Evolutionary conservation across 2,888 invertebrate species (phyloP).

Genomic region (Ganaspis brasiliensis): DNA sequence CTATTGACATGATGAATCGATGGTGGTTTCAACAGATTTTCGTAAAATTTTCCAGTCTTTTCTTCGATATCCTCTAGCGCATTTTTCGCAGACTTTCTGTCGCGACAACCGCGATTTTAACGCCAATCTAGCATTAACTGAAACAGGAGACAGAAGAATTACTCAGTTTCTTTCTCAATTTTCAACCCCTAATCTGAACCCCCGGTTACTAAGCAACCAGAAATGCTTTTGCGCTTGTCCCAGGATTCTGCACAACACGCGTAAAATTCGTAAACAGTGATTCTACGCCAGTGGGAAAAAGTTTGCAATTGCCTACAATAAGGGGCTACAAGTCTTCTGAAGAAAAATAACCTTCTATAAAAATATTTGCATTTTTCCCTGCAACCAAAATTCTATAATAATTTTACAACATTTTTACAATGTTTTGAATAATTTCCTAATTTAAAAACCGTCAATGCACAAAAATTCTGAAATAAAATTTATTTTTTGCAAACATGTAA

Average conservation of each 20-base stretch:
- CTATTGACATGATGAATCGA: slow-evolving; percentile 19
- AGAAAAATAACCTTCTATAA: too few species aligned
- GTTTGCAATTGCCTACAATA: neutral
- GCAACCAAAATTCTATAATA: too few species aligned
- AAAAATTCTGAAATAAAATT: too few species aligned
- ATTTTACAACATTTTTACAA: too few species aligned
- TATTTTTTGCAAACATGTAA: too few species aligned
- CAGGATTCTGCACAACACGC: neutral
- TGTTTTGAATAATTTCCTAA: too few species aligned
- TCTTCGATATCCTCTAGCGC: neutral
- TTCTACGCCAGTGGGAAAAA: neutral
- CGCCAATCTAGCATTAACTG: slow-evolving; percentile 6
- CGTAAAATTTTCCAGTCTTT: neutral
- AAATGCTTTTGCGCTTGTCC: slow-evolving; percentile 1
- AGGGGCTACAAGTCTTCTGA: neutral
- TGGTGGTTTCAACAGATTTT: slow-evolving; percentile 14
- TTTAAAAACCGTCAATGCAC: too few species aligned
- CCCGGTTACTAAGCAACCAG: slow-evolving; percentile 29
- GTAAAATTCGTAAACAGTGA: neutral
- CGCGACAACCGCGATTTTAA: slow-evolving; percentile 19
- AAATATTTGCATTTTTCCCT: too few species aligned
- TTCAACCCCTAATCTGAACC: neutral
- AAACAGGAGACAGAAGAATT: neutral
- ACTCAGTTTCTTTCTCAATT: neutral
- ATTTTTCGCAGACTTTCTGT: slow-evolving; percentile 23